Evolutionary conservation across 2,797 vertebrate species (phyloP).

Genomic region (Sebastolobus alascanus): DNA sequence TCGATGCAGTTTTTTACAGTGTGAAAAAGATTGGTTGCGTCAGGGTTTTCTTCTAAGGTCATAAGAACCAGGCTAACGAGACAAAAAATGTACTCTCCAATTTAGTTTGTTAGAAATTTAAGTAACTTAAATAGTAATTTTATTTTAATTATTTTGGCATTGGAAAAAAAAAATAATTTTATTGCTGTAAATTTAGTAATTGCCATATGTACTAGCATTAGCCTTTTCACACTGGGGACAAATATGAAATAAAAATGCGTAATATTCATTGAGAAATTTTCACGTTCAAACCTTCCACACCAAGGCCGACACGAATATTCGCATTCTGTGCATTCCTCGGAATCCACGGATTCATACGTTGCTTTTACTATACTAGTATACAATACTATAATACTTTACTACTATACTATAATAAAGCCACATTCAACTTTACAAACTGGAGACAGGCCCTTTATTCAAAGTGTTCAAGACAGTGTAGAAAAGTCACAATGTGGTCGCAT

Average conservation of each 20-base stretch:
- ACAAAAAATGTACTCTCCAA: neutral
- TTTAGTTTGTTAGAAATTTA: neutral
- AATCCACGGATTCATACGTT: neutral
- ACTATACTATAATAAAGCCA: neutral
- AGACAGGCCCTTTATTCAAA: neutral
- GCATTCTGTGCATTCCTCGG: too few species aligned
- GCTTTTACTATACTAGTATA: neutral
- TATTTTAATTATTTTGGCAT: neutral
- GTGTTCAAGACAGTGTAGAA: neutral
- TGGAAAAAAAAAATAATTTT: neutral
- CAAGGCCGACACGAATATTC: too few species aligned
- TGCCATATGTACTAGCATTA: neutral
- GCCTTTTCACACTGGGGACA: neutral
- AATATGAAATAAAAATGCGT: neutral
- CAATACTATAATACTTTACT: too few species aligned
- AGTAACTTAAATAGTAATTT: neutral
- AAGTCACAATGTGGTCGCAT: neutral
- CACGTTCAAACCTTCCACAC: neutral
- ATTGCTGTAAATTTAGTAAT: neutral
- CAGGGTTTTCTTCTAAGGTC: neutral
- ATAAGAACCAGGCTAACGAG: neutral
- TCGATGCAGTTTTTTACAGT: too few species aligned
- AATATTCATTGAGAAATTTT: neutral
- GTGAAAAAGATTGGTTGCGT: neutral
- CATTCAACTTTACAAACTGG: neutral